Percentiles rank a stretch among this genome's conserved stretches.
phyloP scores from a whole-genome alignment of 2,888 invertebrate species.

The Cremastinae sp. region DNA sequence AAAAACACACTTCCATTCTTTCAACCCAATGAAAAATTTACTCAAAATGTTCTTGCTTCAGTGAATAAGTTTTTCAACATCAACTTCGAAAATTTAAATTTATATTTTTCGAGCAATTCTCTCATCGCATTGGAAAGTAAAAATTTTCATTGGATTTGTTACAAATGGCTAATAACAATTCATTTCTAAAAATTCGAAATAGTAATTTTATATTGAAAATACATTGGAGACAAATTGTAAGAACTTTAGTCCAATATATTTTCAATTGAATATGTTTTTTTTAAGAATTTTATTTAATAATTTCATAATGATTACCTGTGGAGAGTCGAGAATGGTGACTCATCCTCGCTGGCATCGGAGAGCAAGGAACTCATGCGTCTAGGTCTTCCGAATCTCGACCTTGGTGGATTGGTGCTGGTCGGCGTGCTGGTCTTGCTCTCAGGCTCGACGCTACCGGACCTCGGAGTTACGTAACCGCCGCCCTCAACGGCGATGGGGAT shows the following conservation, averaged over 20 bases:
- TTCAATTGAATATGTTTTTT: background rate
- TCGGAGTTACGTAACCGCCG: constrained; percentile 91
- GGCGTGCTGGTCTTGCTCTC: constrained; percentile 83
- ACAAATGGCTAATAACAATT: too few species aligned
- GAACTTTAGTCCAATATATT: too few species aligned
- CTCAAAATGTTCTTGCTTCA: too few species aligned
- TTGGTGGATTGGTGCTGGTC: constrained; percentile 81
- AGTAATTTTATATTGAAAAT: background rate
- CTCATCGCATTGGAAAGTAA: too few species aligned
- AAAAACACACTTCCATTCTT: too few species aligned
- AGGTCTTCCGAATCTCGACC: constrained; percentile 81
- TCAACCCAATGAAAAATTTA: too few species aligned
- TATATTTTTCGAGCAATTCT: too few species aligned
- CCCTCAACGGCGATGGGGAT: constrained; percentile 97
- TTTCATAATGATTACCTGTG: constrained; percentile 76
- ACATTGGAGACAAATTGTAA: background rate
- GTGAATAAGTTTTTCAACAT: too few species aligned
- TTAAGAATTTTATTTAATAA: background rate
- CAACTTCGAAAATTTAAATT: too few species aligned
- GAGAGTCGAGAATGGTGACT: constrained; percentile 83
- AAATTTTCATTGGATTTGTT: too few species aligned
- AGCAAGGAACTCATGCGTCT: constrained; percentile 85
- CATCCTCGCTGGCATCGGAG: constrained; percentile 81
- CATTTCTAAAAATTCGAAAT: too few species aligned
- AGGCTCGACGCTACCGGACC: constrained; percentile 89